Conservation (phyloP, 2,797 vertebrate genomes). For the Garrulus glandarius region DNA sequence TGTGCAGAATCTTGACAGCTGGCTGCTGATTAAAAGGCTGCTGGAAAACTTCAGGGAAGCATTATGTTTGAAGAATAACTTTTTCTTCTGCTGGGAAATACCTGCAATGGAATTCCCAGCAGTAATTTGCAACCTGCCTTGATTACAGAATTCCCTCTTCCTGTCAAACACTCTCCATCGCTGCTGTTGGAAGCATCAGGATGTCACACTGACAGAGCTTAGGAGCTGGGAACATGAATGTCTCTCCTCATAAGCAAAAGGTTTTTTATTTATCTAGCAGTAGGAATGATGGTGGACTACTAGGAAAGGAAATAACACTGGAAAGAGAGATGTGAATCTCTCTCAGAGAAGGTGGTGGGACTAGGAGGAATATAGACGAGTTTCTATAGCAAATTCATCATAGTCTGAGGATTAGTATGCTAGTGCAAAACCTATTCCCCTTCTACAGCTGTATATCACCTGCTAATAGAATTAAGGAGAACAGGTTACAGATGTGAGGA, state of each 20-base stretch:
- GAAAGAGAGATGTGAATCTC: not conserved
- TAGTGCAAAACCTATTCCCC: not conserved
- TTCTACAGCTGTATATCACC: not conserved
- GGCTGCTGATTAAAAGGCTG: conserved; percentile 38
- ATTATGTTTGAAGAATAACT: conserved; percentile 55
- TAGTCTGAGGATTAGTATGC: not conserved
- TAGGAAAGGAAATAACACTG: not conserved
- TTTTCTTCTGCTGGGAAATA: conserved; percentile 47
- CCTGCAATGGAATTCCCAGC: conserved; percentile 9
- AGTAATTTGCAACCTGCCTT: conserved; percentile 46
- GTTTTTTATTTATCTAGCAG: not conserved
- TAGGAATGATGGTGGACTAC: not conserved
- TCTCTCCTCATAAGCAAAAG: not conserved
- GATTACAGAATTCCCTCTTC: conserved; percentile 48
- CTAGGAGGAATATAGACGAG: not conserved
- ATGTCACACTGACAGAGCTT: not conserved
- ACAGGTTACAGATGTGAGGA: not conserved
- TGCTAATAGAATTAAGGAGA: not conserved
- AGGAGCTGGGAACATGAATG: not conserved
- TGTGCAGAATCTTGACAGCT: conserved; percentile 45
- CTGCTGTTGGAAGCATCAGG: not conserved
- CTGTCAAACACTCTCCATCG: not conserved
- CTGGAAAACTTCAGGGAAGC: conserved; percentile 60
- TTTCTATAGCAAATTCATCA: not conserved
- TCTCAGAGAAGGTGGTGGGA: not conserved